Conservation (phyloP, 35 echinoderm and acorn worm species). For the Ophiothrix spiculata region DNA sequence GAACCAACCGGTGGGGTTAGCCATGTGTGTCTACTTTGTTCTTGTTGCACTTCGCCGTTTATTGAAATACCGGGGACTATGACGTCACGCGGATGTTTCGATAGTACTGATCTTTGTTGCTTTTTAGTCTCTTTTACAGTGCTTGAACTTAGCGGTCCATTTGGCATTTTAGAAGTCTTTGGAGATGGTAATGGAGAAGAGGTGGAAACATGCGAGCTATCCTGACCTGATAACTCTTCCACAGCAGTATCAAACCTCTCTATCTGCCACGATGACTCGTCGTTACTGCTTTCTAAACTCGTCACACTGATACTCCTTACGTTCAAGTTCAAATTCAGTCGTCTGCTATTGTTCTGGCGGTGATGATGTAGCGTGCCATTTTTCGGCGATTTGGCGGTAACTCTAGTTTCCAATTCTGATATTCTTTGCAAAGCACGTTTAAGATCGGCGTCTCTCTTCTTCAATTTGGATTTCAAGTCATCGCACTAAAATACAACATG, state of each 20-base stretch:
- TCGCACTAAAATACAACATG: slow-evolving; percentile 54
- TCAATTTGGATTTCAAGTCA: slow-evolving; percentile 48
- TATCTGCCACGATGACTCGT: neutral
- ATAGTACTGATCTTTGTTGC: no score
- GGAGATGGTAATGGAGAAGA: no score
- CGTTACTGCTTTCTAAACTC: neutral
- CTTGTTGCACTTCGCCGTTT: no score
- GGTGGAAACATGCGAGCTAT: no score
- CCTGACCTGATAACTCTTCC: no score
- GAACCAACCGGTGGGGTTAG: no score
- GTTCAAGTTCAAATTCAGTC: neutral
- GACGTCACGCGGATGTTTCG: no score
- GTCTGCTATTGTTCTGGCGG: neutral
- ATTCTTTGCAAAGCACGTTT: slow-evolving; percentile 59
- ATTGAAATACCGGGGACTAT: no score
- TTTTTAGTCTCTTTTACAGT: no score
- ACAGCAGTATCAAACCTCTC: neutral
- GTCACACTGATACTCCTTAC: neutral
- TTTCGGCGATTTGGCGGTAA: slow-evolving; percentile 32
- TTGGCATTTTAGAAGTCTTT: no score
- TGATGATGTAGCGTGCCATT: neutral
- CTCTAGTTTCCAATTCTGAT: slow-evolving; percentile 60
- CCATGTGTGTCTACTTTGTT: no score
- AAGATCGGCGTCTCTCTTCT: slow-evolving; percentile 56
- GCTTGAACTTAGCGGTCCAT: no score